A percentile compares a stretch with the other conserved stretches of the same genome.
phyloP scores from a whole-genome alignment of 2,888 invertebrate genomes.

The Spatulosminthurus flaviceps region DNA sequence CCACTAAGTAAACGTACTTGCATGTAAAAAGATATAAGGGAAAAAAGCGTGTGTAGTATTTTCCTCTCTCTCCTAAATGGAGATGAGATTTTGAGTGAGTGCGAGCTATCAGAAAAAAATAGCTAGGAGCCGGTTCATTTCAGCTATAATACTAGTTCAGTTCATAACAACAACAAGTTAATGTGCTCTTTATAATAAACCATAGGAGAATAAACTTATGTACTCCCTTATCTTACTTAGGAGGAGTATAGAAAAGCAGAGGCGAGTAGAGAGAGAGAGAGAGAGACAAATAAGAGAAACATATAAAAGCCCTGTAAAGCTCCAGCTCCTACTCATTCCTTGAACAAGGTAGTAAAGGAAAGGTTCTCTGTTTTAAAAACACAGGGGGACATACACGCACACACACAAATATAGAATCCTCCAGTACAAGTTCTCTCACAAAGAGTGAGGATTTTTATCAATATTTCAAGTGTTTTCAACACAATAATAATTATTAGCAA shows the following conservation, averaged over 20 bases:
- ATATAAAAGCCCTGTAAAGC: conserved; percentile 9
- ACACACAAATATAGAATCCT: background rate
- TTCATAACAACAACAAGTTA: no score
- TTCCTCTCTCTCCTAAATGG: no score
- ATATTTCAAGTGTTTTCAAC: conserved; percentile 8
- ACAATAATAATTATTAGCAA: no score
- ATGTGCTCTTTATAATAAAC: background rate
- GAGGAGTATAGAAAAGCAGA: background rate
- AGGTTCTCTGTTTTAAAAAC: background rate
- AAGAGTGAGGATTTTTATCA: background rate
- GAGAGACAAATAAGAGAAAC: background rate
- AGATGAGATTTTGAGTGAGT: no score
- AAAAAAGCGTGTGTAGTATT: no score
- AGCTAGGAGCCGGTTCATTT: no score
- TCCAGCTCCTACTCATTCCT: conserved; percentile 29
- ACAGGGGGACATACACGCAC: background rate
- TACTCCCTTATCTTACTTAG: background rate
- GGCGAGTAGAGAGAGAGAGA: background rate
- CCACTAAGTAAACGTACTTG: no score
- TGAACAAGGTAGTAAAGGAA: conserved; percentile 15
- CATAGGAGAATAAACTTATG: background rate
- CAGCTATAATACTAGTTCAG: no score
- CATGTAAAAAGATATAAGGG: no score
- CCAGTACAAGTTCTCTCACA: background rate
- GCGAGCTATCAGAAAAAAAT: no score